Evolutionary conservation across 2,797 vertebrate genomes (phyloP).

Genomic region (Sebastolobus alascanus): DNA sequence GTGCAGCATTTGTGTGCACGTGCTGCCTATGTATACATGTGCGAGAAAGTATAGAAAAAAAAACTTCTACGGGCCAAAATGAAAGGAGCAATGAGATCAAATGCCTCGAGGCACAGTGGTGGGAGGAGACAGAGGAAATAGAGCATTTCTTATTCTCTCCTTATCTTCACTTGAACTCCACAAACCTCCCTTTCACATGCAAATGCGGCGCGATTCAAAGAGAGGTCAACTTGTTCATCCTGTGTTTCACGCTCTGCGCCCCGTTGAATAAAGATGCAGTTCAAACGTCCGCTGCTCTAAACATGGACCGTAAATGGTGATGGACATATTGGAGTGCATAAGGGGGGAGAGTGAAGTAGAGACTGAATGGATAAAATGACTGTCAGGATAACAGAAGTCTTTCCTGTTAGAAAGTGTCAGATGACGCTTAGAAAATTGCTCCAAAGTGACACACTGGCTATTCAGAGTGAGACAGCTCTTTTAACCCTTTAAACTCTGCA

Average conservation of each 20-base stretch:
- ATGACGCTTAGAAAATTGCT: conserved; percentile 21
- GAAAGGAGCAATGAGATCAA: conserved; percentile 56
- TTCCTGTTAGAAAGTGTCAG: conserved; percentile 8
- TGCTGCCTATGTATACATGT: background rate
- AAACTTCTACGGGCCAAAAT: conserved; percentile 35
- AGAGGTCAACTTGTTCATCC: conserved; percentile 74
- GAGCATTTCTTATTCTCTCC: conserved; percentile 51
- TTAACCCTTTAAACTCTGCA: background rate
- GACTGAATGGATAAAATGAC: conserved; percentile 8
- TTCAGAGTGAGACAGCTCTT: background rate
- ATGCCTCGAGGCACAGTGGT: conserved; percentile 56
- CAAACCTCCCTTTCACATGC: conserved; percentile 77
- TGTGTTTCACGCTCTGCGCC: conserved; percentile 34
- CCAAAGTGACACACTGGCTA: background rate
- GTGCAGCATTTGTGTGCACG: background rate
- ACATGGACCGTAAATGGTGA: conserved; percentile 50
- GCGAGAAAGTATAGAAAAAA: background rate
- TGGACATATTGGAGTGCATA: conserved; percentile 14
- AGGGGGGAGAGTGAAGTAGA: background rate
- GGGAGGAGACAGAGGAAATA: conserved; percentile 52
- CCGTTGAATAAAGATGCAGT: conserved; percentile 74
- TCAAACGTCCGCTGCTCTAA: conserved; percentile 45
- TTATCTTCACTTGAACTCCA: conserved; percentile 75
- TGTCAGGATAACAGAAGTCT: background rate
- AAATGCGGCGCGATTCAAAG: conserved; percentile 74